Evolutionary conservation across 2,797 vertebrate genomes (phyloP).

Genomic region (Emys orbicularis): DNA sequence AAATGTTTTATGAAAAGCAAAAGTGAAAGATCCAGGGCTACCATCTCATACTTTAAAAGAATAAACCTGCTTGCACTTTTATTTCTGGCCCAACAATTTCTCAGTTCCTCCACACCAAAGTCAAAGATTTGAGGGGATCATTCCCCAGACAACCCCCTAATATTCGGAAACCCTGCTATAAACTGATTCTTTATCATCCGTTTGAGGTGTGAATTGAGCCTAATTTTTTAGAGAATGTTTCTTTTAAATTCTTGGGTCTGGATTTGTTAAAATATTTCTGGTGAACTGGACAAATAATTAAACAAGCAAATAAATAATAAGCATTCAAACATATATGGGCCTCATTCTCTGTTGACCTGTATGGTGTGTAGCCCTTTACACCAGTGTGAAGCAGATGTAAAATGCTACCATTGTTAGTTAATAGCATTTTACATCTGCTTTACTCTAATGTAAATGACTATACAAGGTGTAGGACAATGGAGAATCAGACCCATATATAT

Average conservation of each 20-base stretch:
- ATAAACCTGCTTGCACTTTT: conserved; percentile 11
- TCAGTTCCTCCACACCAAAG: background rate
- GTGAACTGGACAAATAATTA: background rate
- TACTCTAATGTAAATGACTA: background rate
- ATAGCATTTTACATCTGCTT: accelerated
- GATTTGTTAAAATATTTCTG: background rate
- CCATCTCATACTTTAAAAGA: conserved; percentile 14
- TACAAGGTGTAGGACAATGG: background rate
- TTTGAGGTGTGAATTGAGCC: background rate
- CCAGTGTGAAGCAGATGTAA: background rate
- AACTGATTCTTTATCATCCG: conserved; percentile 22
- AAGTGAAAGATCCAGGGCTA: conserved; percentile 5
- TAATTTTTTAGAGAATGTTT: background rate
- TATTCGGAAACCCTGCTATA: conserved; percentile 10
- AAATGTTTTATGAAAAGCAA: conserved; percentile 51
- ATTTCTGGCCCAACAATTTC: background rate
- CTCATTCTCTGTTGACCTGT: background rate
- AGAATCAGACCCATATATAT: background rate
- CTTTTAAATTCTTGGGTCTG: background rate
- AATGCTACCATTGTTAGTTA: background rate
- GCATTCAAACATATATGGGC: background rate
- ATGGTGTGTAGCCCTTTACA: background rate
- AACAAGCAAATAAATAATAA: background rate
- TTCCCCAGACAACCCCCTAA: background rate
- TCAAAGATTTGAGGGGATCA: conserved; percentile 25